Conservation (phyloP, 2,797 vertebrate genomes). For the Melanotaenia nigrans region DNA sequence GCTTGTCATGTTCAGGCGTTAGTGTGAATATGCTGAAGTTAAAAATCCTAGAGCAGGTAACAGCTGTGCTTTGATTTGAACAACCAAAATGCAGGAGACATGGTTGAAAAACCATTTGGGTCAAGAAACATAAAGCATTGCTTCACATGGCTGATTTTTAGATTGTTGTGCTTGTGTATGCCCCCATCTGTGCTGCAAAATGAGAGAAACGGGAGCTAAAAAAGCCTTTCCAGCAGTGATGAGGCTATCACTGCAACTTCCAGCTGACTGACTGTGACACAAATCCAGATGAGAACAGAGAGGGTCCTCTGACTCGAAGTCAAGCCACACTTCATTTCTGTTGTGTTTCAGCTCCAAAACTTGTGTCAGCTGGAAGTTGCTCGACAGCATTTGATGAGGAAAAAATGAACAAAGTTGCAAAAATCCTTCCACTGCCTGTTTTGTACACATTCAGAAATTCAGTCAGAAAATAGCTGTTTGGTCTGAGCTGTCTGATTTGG, state of each 20-base stretch:
- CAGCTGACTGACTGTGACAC: conserved; percentile 54
- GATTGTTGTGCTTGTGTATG: conserved; percentile 17
- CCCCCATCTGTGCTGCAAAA: conserved; percentile 55
- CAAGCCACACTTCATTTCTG: conserved; percentile 11
- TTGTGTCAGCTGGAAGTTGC: conserved; percentile 7
- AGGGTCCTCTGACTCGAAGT: conserved; percentile 40
- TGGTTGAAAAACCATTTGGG: conserved; percentile 17
- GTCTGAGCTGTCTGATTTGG: no score
- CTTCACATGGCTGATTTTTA: conserved; percentile 28
- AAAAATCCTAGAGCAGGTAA: not conserved
- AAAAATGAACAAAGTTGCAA: conserved; percentile 21
- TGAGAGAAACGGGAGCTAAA: conserved; percentile 45
- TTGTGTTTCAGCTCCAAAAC: not conserved
- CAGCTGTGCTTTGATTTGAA: not conserved
- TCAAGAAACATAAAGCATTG: conserved; percentile 25
- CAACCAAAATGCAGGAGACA: not conserved
- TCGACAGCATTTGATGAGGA: conserved; percentile 9
- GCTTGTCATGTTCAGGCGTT: no score
- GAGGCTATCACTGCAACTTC: conserved; percentile 59
- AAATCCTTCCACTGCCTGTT: not conserved
- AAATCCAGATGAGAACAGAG: conserved; percentile 53
- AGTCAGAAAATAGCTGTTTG: conserved; percentile 4
- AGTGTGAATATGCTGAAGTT: not conserved
- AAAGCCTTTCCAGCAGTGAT: conserved; percentile 44
- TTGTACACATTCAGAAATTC: not conserved